phyloP scores from a whole-genome alignment of 2,113 vertebrate species.

The Phocoena phocoena region DNA sequence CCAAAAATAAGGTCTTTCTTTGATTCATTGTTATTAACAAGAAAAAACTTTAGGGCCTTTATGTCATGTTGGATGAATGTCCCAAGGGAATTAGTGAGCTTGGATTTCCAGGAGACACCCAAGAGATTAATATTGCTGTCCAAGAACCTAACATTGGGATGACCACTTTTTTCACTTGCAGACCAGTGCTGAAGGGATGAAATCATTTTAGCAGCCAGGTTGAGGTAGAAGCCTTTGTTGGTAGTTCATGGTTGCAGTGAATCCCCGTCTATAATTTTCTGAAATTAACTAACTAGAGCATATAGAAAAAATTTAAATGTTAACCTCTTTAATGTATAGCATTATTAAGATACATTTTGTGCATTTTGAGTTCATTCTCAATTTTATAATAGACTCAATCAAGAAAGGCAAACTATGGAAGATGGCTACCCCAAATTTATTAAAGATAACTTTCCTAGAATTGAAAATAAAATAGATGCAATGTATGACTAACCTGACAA shows the following conservation, averaged over 20 bases:
- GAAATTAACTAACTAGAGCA: neutral
- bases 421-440: constrained; percentile 70
- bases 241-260: neutral
- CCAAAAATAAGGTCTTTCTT: neutral
- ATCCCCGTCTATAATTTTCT: neutral
- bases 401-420: constrained; percentile 71
- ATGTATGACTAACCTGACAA: constrained; percentile 76
- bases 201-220: neutral
- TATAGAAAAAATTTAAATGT: neutral
- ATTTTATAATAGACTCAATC: constrained; percentile 76
- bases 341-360: neutral
- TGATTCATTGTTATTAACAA: constrained; percentile 52
- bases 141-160: constrained; percentile 56
- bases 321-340: neutral
- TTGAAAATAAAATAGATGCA: constrained; percentile 73
- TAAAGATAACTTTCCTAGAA: constrained; percentile 67
- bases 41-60: constrained; percentile 81
- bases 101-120: constrained; percentile 72
- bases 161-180: constrained; percentile 76
- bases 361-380: neutral
- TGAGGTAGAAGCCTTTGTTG: neutral
- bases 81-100: constrained; percentile 77
- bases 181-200: constrained; percentile 76
- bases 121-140: constrained; percentile 74
- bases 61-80: constrained; percentile 70